phyloP scores from a whole-genome alignment of 1,140 invertebrate species.

The Pantala flavescens region DNA sequence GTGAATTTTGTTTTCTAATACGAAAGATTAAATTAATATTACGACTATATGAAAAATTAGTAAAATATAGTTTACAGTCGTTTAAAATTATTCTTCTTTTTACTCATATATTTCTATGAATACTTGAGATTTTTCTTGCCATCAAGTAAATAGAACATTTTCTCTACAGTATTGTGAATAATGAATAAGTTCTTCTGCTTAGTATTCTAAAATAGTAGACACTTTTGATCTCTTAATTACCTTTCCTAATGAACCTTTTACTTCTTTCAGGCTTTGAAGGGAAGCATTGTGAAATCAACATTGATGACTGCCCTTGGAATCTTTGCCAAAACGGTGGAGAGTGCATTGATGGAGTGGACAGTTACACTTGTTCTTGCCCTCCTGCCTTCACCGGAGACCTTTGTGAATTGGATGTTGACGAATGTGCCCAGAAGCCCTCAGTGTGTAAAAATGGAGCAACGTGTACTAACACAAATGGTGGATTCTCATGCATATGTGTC shows the following conservation, averaged over 20 bases:
- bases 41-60: too few relatives aligned
- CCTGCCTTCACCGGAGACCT: slow-evolving; percentile 75
- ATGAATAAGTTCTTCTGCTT: too few relatives aligned
- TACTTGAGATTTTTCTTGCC: too few relatives aligned
- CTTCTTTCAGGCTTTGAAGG: slow-evolving; percentile 64
- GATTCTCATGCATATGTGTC: slow-evolving; percentile 92
- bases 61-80: too few relatives aligned
- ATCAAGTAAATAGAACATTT: too few relatives aligned
- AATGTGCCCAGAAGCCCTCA: slow-evolving; percentile 48
- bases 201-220: too few relatives aligned
- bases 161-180: too few relatives aligned
- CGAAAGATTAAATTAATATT: too few relatives aligned
- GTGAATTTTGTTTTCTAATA: too few relatives aligned
- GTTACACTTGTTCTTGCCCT: slow-evolving; percentile 79
- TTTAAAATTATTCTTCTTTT: too few relatives aligned
- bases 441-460: slow-evolving; percentile 91
- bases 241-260: neutral
- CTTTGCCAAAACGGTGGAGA: slow-evolving; percentile 84
- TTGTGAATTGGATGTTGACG: slow-evolving; percentile 44
- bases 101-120: too few relatives aligned
- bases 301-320: slow-evolving; percentile 82
- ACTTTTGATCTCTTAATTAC: too few relatives aligned
- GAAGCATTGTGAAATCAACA: slow-evolving; percentile 77
- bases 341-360: slow-evolving; percentile 77
- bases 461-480: slow-evolving; percentile 80